Base-by-base conservation (phyloP, 2,797 vertebrate species). In the Nothura maculosa region DNA sequence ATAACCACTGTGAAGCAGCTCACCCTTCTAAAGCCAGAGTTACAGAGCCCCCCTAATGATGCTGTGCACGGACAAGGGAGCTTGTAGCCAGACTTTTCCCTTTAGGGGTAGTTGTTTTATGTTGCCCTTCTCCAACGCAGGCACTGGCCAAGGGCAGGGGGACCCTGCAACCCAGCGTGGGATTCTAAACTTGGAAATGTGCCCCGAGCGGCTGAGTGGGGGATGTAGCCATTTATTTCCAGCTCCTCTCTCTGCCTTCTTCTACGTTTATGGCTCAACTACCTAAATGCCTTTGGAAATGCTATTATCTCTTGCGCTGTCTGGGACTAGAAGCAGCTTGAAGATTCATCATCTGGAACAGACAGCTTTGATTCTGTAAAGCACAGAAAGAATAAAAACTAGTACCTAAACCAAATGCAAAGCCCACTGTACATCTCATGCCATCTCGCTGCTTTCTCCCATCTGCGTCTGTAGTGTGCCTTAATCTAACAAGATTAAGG, bases 101-200 rank as follows among this genome's bases (percentile, higher is more conserved):
- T 81, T 63, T 64, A 0, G 3, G 9, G 27, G 47, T 54, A 45
- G 12, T 66, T 8, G 2, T 68, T 42, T 77, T 77, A 22, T 15
- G 7, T n/a, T 27, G 55, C 24, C 45, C 43, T 93, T 72, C 73
- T 67, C 63, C 62, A 87, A 40, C 27, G 38, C 0, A 0, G 11
- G 32, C 22, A 72, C 62, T 0, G 1, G 82, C 57, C 87, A 74
- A 50, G 34, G 18, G 60, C 34, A 80, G 25, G 36, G 30, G n/a
- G 62, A 52, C 70, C 0, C 2, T 55, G n/a, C 38, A 47, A 57
- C 85, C 17, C 54, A 6, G 4, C 73, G 58, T 60, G 81, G 89
- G 87, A 96, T 95, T 95, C 94, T 94, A 93, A 94, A 94, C 96
- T 84, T 52, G 84, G 92, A 96, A 96, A 93, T 87, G 85, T 36